A percentile compares a stretch with the other conserved stretches of the same genome.
These are phyloP conservation scores for Kradibia gibbosae DNA, from an alignment of 1,140 invertebrate species.

Conservation along the genomic window DNA sequence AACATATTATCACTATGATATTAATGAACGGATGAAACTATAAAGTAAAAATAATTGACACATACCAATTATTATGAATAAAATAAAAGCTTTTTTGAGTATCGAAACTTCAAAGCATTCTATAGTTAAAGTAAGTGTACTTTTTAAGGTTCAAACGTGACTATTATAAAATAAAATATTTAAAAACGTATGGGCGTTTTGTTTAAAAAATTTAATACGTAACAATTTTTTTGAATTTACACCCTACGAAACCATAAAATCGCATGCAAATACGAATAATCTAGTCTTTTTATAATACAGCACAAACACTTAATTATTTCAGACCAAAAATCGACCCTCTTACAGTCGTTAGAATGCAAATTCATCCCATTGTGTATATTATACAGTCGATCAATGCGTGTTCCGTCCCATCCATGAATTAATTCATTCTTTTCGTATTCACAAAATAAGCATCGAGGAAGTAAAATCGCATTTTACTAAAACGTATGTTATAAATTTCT, in stretches of 20 bases:
- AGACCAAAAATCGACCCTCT: slow-evolving; percentile 3
- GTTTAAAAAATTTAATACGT: too few relatives aligned
- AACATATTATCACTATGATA: too few relatives aligned
- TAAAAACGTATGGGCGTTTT: too few relatives aligned
- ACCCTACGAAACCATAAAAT: not conserved
- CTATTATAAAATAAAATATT: too few relatives aligned
- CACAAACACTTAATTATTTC: slow-evolving; percentile 19
- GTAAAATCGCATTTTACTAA: slow-evolving; percentile 25
- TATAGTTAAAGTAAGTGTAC: too few relatives aligned
- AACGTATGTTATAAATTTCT: slow-evolving; percentile 47
- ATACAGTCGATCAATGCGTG: not conserved
- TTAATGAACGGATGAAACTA: too few relatives aligned
- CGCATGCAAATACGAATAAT: not conserved
- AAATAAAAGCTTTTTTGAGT: too few relatives aligned
- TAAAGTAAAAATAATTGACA: too few relatives aligned
- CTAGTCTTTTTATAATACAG: not conserved
- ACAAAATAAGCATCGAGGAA: slow-evolving; percentile 3
- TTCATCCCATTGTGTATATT: not conserved
- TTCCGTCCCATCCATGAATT: not conserved
- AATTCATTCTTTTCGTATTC: slow-evolving; percentile 21
- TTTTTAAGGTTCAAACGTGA: too few relatives aligned
- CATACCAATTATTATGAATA: too few relatives aligned
- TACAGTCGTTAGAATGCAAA: not conserved
- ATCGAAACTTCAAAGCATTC: too few relatives aligned
- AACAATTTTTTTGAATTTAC: not conserved